phyloP scores from a whole-genome alignment of 64 coral and sea anemone genomes.

The Montipora sp. region DNA sequence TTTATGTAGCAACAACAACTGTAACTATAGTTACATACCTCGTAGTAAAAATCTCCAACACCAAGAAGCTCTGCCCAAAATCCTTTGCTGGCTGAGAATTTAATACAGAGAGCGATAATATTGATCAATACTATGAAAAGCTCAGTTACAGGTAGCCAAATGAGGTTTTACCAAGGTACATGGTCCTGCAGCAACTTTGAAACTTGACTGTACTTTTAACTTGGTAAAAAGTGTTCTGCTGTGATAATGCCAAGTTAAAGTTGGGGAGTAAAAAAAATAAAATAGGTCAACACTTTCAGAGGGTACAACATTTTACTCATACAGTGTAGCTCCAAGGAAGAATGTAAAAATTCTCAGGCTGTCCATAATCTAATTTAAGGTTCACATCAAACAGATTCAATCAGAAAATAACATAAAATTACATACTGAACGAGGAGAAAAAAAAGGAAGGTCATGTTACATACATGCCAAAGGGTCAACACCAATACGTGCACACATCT shows the following conservation, averaged over 20 bases:
- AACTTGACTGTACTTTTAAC: not conserved
- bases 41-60: conserved; percentile 99
- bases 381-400: too few relatives aligned
- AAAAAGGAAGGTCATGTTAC: not conserved
- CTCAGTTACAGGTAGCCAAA: too few relatives aligned
- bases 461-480: conserved; percentile 98
- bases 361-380: too few relatives aligned
- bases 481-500: conserved; percentile 99
- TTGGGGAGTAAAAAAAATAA: too few relatives aligned
- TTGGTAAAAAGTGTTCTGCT: not conserved
- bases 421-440: too few relatives aligned
- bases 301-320: too few relatives aligned
- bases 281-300: too few relatives aligned
- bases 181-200: not conserved
- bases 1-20: not conserved
- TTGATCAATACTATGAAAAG: not conserved
- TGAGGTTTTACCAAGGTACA: too few relatives aligned
- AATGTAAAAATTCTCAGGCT: too few relatives aligned
- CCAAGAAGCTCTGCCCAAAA: conserved; percentile 99
- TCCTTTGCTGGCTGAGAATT: conserved; percentile 92
- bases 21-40: conserved; percentile 52
- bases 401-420: too few relatives aligned
- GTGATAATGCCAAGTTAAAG: too few relatives aligned
- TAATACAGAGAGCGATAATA: not conserved
- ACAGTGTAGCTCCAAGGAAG: too few relatives aligned